Conservation (phyloP, 2,797 vertebrate genomes). For the Phataginus tricuspis region DNA sequence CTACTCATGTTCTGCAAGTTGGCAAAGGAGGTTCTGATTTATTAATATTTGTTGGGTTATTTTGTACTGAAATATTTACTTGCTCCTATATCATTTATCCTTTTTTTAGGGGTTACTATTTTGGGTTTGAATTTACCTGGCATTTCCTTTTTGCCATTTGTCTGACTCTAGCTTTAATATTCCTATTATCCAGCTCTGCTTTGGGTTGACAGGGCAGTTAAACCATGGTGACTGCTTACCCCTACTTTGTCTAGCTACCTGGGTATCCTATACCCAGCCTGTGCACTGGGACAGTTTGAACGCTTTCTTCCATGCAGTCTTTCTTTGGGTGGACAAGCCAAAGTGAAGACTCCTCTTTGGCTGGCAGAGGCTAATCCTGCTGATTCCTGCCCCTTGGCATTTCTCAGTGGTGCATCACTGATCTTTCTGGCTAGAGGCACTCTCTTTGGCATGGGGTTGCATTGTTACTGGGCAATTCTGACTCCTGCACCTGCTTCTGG, state of each 20-base stretch:
- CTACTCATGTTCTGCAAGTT: neutral
- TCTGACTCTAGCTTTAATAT: neutral
- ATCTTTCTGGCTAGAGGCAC: neutral
- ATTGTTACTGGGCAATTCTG: neutral
- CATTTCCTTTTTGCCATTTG: neutral
- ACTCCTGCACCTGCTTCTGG: neutral
- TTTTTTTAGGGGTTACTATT: neutral
- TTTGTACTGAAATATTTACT: neutral
- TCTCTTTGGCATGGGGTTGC: neutral
- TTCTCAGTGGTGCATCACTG: neutral
- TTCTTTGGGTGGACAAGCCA: neutral
- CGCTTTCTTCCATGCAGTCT: neutral
- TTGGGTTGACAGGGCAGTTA: neutral
- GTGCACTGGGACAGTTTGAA: neutral
- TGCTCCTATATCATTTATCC: conserved; percentile 6
- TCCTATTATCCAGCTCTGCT: neutral
- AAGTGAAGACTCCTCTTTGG: neutral
- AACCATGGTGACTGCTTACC: neutral
- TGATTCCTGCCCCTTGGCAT: neutral
- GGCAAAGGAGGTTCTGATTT: neutral
- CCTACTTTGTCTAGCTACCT: neutral
- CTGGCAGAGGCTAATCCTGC: neutral
- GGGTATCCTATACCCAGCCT: neutral
- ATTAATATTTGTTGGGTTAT: neutral
- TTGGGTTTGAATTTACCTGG: neutral